A percentile compares a stretch with the other conserved stretches of the same genome.
Evolutionary conservation across 1,140 invertebrate species (phyloP).

Genomic region (Medauroidea extradentata): DNA sequence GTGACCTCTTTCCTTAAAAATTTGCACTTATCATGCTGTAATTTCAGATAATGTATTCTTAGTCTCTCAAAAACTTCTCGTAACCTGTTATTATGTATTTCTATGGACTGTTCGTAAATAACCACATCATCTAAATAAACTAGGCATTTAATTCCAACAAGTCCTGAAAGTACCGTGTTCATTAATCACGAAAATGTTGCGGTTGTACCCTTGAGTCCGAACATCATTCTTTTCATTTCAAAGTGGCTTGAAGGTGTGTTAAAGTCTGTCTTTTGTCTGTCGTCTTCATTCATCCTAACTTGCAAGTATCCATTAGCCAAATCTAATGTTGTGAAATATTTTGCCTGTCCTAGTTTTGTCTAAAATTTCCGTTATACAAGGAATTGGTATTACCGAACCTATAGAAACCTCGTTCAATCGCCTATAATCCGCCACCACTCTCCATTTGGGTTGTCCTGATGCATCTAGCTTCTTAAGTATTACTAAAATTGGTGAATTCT

Average conservation of each 20-base stretch:
- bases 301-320: slow-evolving; percentile 35
- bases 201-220: slow-evolving; percentile 39
- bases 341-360: slow-evolving; percentile 26
- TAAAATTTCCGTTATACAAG: slow-evolving; percentile 45
- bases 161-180: slow-evolving; percentile 22
- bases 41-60: slow-evolving; percentile 33
- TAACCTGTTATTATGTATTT: slow-evolving; percentile 40
- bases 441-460: slow-evolving; percentile 5
- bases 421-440: slow-evolving; percentile 40
- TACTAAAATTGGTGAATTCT: slow-evolving; percentile 3
- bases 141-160: slow-evolving; percentile 19
- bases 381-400: slow-evolving; percentile 45
- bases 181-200: slow-evolving; percentile 32
- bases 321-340: slow-evolving; percentile 38
- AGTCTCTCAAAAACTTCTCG: slow-evolving; percentile 33
- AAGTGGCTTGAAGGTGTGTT: slow-evolving; percentile 31
- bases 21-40: slow-evolving; percentile 42
- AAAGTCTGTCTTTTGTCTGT: slow-evolving; percentile 47
- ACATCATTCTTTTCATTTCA: slow-evolving; percentile 35
- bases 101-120: slow-evolving; percentile 33
- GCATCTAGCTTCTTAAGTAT: slow-evolving; percentile 14
- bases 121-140: slow-evolving; percentile 26
- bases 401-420: slow-evolving; percentile 38
- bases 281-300: slow-evolving; percentile 19
- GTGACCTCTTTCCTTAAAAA: slow-evolving; percentile 28